phyloP scores from a whole-genome alignment of 2,888 invertebrate species.

The Melolontha melolontha region DNA sequence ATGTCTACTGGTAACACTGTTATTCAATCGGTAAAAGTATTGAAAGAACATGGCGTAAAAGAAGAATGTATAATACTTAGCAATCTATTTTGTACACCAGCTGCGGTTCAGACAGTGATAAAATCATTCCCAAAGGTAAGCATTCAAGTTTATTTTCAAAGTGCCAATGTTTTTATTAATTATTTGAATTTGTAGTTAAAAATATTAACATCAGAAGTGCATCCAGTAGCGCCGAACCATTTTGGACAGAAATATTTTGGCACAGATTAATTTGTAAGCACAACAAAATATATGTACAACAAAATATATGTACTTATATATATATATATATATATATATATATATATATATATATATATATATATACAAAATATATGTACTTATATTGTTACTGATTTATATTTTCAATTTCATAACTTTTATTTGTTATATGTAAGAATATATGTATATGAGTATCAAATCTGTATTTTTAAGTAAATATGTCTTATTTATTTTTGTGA shows the following conservation, averaged over 20 bases:
- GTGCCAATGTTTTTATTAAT: neutral
- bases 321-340: neutral
- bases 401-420: too few species aligned
- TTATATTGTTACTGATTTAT: too few species aligned
- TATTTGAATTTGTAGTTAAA: slow-evolving; percentile 74
- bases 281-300: neutral
- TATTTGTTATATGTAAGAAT: too few species aligned
- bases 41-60: slow-evolving; percentile 93
- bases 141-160: slow-evolving; percentile 6
- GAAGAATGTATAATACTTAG: slow-evolving; percentile 97
- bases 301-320: slow-evolving; percentile 5
- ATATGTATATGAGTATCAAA: neutral
- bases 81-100: slow-evolving; percentile 96
- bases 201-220: slow-evolving; percentile 95
- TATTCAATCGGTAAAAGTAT: slow-evolving; percentile 89
- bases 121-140: slow-evolving; percentile 81
- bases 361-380: too few species aligned
- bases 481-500: slow-evolving; percentile 32
- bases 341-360: too few species aligned
- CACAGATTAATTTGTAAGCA: slow-evolving; percentile 77
- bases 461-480: slow-evolving; percentile 28
- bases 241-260: slow-evolving; percentile 99
- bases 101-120: slow-evolving; percentile 86
- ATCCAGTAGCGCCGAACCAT: slow-evolving; percentile 95
- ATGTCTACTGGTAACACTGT: slow-evolving; percentile 99